These are phyloP conservation scores for Pogonomyrmex barbatus DNA, from an alignment of 1,140 invertebrate species.

Conservation along the genomic window DNA sequence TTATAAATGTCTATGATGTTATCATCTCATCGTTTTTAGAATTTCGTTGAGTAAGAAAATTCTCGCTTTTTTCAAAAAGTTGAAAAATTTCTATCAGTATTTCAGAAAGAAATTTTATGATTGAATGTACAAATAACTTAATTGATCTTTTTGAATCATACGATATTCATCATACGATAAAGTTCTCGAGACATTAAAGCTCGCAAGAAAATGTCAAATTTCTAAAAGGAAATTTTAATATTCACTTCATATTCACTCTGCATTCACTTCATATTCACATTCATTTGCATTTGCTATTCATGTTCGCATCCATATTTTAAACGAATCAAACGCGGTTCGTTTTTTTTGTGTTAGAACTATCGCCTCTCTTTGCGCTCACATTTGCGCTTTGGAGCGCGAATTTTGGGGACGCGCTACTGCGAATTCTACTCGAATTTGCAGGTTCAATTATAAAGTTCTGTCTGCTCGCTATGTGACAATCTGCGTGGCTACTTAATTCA, in stretches of 20 bases:
- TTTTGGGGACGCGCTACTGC: neutral
- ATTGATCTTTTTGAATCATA: neutral
- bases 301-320: neutral
- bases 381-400: constrained; percentile 12
- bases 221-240: neutral
- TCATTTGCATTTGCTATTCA: neutral
- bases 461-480: constrained; percentile 18
- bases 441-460: constrained; percentile 52
- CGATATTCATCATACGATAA: neutral
- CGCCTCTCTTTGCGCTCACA: neutral
- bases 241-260: neutral
- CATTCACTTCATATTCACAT: neutral
- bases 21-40: neutral
- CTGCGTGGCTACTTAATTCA: constrained; percentile 48
- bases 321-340: constrained; percentile 19
- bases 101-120: neutral
- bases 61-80: neutral
- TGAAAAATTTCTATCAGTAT: neutral
- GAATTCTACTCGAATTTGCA: constrained; percentile 27
- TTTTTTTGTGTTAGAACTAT: neutral
- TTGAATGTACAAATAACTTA: neutral
- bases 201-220: neutral
- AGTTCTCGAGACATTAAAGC: neutral
- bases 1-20: neutral
- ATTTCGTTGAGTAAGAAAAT: neutral